phyloP scores from a whole-genome alignment of 2,888 invertebrate species.

The Allacma fusca region DNA sequence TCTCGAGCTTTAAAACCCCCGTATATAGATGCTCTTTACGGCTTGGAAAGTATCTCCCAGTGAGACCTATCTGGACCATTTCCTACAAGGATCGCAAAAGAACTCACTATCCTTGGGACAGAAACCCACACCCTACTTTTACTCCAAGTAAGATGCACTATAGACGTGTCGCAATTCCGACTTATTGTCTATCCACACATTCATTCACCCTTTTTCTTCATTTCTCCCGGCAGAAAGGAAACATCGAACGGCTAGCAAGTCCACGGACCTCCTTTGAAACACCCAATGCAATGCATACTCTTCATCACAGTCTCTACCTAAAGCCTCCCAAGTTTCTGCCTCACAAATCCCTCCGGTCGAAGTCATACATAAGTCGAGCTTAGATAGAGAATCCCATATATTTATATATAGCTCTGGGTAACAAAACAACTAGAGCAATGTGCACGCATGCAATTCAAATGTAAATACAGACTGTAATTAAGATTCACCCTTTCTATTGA shows the following conservation, averaged over 20 bases:
- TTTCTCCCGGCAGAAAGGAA: not conserved
- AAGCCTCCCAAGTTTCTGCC: too few relatives aligned
- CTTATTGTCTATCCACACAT: constrained; percentile 12
- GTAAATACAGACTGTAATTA: not conserved
- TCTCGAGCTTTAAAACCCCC: not conserved
- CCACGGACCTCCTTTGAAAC: too few relatives aligned
- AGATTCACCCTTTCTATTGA: constrained; percentile 8
- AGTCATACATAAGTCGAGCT: too few relatives aligned
- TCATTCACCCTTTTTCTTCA: not conserved
- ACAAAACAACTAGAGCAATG: not conserved
- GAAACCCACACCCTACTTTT: not conserved
- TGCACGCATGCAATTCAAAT: constrained; percentile 10
- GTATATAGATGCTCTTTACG: not conserved
- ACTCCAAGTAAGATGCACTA: not conserved
- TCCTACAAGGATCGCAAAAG: not conserved
- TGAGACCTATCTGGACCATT: not conserved
- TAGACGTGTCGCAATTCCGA: not conserved
- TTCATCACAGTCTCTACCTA: too few relatives aligned
- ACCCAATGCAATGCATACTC: too few relatives aligned
- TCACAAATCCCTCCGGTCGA: too few relatives aligned
- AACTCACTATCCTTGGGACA: not conserved
- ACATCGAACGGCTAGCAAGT: too few relatives aligned
- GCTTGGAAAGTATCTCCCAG: not conserved
- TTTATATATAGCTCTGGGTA: too few relatives aligned
- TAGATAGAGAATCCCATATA: too few relatives aligned